Conservation (phyloP, 2,888 invertebrate species). For the Gymnocheta viridis region DNA sequence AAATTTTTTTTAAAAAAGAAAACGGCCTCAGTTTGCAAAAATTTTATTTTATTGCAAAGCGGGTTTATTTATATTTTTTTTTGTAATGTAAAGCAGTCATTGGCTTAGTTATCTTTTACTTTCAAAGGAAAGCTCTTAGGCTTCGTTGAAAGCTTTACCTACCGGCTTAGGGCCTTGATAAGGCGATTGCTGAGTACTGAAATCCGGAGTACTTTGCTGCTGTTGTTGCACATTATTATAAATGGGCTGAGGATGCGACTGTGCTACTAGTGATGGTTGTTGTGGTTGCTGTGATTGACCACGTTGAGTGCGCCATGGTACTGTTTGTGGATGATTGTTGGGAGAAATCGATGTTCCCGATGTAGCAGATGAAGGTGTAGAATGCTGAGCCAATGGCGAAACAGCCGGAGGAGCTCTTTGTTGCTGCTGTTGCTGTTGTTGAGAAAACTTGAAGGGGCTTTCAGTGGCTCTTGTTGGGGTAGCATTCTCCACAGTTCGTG, state of each 20-base stretch:
- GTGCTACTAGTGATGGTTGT: constrained; percentile 72
- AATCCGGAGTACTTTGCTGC: constrained; percentile 76
- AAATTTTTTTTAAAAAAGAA: too few relatives aligned
- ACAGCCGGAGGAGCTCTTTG: constrained; percentile 65
- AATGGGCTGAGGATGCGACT: constrained; percentile 75
- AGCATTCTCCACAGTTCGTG: constrained; percentile 70
- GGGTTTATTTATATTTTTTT: background rate
- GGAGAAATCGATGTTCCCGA: constrained; percentile 69
- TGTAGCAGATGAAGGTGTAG: constrained; percentile 72
- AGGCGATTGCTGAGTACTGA: constrained; percentile 68
- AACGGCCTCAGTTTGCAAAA: too few relatives aligned
- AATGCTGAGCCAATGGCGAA: constrained; percentile 72
- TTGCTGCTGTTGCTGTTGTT: constrained; percentile 71
- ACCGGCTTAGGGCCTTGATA: constrained; percentile 78
- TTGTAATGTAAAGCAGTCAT: background rate
- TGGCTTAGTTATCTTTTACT: background rate
- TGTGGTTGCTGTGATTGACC: constrained; percentile 71
- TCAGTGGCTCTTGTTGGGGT: constrained; percentile 70
- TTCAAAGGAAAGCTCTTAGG: background rate
- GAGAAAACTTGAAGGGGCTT: constrained; percentile 72
- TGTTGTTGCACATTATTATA: constrained; percentile 78
- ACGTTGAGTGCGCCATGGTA: constrained; percentile 80
- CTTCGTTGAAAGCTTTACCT: constrained; percentile 61
- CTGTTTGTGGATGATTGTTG: constrained; percentile 72
- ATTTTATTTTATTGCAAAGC: too few relatives aligned